A percentile compares a stretch with the other conserved stretches of the same genome.
These are phyloP conservation scores for Caenorhabditis sp. DNA, from an alignment of 2,888 invertebrate species.

Conservation along the genomic window DNA sequence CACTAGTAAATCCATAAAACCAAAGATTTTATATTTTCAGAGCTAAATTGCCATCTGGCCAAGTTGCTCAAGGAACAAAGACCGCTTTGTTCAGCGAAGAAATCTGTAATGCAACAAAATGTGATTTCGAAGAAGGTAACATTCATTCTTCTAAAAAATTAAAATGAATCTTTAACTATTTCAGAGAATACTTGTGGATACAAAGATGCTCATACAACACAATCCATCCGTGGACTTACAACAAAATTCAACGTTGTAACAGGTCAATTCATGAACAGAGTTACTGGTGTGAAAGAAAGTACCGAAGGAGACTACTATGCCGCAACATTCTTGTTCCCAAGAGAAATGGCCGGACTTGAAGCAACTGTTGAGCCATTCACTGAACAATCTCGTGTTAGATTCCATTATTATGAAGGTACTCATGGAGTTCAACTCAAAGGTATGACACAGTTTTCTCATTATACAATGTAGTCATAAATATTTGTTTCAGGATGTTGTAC, in stretches of 20 bases:
- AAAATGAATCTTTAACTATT: conserved; percentile 9
- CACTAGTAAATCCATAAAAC: too few relatives aligned
- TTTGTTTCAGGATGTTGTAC: conserved; percentile 47
- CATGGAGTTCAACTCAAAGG: conserved; percentile 70
- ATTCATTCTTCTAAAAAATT: too few relatives aligned
- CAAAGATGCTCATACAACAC: conserved; percentile 64
- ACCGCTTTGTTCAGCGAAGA: conserved; percentile 52
- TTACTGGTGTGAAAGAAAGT: conserved; percentile 68
- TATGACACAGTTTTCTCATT: too few relatives aligned
- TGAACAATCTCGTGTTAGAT: conserved; percentile 61
- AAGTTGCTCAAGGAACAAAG: conserved; percentile 50
- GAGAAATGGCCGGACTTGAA: conserved; percentile 68
- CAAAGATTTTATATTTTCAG: conserved; percentile 18
- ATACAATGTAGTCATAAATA: not conserved
- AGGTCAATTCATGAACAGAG: conserved; percentile 71
- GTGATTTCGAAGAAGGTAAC: conserved; percentile 63
- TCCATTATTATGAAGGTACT: conserved; percentile 70
- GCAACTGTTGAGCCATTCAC: conserved; percentile 56
- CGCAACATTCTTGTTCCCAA: conserved; percentile 69
- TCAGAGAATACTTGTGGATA: conserved; percentile 64
- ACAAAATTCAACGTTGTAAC: conserved; percentile 68
- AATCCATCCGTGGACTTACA: conserved; percentile 67
- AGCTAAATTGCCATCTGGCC: conserved; percentile 42
- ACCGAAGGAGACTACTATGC: conserved; percentile 69
- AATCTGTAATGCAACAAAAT: conserved; percentile 61